phyloP scores from a whole-genome alignment of 2,797 vertebrate species.

The Meda fulgida region DNA sequence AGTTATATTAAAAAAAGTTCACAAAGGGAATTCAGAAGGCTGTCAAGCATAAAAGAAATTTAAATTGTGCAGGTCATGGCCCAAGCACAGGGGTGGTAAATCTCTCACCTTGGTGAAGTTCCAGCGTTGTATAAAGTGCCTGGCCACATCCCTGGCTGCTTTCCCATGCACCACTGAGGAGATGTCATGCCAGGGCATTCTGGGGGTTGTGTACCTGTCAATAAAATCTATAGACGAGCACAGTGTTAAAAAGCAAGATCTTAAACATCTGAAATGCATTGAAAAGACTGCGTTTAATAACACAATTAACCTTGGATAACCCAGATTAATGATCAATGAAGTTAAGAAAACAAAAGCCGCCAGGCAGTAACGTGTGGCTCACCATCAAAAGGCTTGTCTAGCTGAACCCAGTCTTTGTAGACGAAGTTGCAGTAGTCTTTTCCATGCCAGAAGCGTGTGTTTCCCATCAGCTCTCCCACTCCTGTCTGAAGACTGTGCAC shows the following conservation, averaged over 20 bases:
- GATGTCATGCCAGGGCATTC: slow-evolving; percentile 99
- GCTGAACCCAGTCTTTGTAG: slow-evolving; percentile 96
- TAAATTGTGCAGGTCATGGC: slow-evolving; percentile 7
- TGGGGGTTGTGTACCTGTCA: slow-evolving; percentile 90
- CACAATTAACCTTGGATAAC: slow-evolving; percentile 18
- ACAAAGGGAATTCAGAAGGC: background rate
- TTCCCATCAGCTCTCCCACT: slow-evolving; percentile 89
- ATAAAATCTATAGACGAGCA: slow-evolving; percentile 86
- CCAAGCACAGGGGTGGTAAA: background rate
- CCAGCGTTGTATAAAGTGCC: slow-evolving; percentile 99
- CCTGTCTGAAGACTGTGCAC: slow-evolving; percentile 87
- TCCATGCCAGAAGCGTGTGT: slow-evolving; percentile 96
- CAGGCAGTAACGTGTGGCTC: slow-evolving; percentile 57
- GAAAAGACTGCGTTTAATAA: background rate
- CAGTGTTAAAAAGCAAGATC: slow-evolving; percentile 10
- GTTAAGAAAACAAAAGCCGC: slow-evolving; percentile 5
- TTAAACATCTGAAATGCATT: slow-evolving; percentile 15
- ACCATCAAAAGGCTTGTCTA: slow-evolving; percentile 98
- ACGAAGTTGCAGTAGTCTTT: slow-evolving; percentile 99
- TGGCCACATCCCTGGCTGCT: slow-evolving; percentile 89
- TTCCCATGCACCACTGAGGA: slow-evolving; percentile 89
- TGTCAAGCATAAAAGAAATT: slow-evolving; percentile 16
- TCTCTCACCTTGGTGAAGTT: slow-evolving; percentile 90
- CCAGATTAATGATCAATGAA: background rate
- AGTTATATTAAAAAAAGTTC: background rate